These are phyloP conservation scores for Epirrhoe tristata DNA, from an alignment of 2,888 invertebrate species.

Conservation along the genomic window DNA sequence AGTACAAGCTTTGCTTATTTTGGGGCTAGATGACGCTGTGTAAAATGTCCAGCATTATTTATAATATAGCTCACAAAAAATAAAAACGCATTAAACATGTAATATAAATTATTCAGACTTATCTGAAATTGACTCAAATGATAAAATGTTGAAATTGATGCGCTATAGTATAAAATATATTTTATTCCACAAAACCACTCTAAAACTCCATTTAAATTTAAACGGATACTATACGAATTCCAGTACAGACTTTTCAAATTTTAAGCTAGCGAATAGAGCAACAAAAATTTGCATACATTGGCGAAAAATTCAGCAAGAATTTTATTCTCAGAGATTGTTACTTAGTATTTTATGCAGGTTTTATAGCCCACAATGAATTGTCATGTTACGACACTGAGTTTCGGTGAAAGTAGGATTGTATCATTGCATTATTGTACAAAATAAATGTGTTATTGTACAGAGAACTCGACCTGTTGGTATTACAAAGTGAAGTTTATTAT, in stretches of 20 bases:
- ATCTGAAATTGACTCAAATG: too few species aligned
- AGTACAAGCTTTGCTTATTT: too few species aligned
- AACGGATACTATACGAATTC: conserved; percentile 9
- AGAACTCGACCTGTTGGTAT: neutral
- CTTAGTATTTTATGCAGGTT: conserved; percentile 20
- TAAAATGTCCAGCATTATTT: too few species aligned
- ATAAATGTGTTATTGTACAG: conserved; percentile 12
- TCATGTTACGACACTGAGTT: conserved; percentile 28
- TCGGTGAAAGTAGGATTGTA: conserved; percentile 32
- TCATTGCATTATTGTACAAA: conserved; percentile 18
- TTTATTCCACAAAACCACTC: neutral
- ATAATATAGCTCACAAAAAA: too few species aligned
- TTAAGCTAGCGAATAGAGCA: conserved; percentile 6
- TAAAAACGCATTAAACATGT: too few species aligned
- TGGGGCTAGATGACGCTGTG: too few species aligned
- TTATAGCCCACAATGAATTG: conserved; percentile 25
- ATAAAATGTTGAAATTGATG: too few species aligned
- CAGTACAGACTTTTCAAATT: conserved; percentile 1
- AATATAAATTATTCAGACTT: too few species aligned
- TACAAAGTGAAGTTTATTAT: neutral
- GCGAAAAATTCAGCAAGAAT: conserved; percentile 4
- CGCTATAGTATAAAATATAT: neutral
- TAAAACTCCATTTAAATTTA: conserved; percentile 8
- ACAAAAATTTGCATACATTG: conserved; percentile 6
- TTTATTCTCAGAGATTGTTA: conserved; percentile 2